Conservation (phyloP, 2,113 vertebrate species). For the Amazona vittata region DNA sequence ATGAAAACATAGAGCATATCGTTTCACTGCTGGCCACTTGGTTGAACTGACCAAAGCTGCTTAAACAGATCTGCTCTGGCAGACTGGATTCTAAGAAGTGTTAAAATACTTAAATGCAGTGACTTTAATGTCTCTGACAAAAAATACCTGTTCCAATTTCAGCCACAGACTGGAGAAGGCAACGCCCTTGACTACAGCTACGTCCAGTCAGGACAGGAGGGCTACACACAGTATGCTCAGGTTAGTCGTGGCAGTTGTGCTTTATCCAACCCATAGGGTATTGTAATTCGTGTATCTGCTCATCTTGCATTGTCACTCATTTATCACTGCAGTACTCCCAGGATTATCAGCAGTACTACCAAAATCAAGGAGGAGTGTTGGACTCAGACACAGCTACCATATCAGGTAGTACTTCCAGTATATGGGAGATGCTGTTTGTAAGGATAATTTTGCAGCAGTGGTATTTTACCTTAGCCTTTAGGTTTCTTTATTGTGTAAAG, state of each 20-base stretch:
- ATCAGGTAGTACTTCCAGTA: slow-evolving; percentile 66
- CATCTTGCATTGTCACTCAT: not conserved
- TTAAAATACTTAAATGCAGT: not conserved
- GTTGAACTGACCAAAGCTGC: not conserved
- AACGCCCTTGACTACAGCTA: slow-evolving; percentile 88
- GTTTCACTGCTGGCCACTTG: not conserved
- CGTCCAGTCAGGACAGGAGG: slow-evolving; percentile 86
- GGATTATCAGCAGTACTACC: slow-evolving; percentile 90
- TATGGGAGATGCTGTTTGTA: not conserved
- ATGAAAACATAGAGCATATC: rapidly evolving
- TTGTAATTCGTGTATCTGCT: not conserved
- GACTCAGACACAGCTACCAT: slow-evolving; percentile 80
- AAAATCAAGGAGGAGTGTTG: slow-evolving; percentile 81
- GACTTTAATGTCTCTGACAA: not conserved
- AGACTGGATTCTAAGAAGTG: not conserved
- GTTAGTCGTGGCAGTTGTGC: slow-evolving; percentile 65
- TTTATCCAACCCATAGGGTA: not conserved
- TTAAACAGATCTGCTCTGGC: not conserved
- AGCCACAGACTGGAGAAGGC: slow-evolving; percentile 89
- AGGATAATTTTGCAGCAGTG: not conserved
- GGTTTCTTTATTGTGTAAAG: not conserved
- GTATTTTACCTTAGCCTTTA: not conserved
- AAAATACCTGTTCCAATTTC: not conserved
- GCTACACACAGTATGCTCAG: slow-evolving; percentile 86
- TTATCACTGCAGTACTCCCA: slow-evolving; percentile 75